Evolutionary conservation across 2,888 invertebrate genomes (phyloP).

Genomic region (Incurvaria masculella): DNA sequence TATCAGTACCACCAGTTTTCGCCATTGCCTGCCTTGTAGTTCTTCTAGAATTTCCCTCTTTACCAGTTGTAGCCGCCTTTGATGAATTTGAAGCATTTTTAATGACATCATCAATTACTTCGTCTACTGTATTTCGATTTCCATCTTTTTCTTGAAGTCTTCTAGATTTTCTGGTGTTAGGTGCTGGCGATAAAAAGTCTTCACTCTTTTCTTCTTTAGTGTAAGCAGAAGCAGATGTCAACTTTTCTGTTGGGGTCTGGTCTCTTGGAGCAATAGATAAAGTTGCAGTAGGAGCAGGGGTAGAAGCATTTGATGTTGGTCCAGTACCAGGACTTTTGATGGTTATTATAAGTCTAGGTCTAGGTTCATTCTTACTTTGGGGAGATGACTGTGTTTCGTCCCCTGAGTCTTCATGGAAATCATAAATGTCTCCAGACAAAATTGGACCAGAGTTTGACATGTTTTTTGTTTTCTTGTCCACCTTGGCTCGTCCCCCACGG

Average conservation of each 20-base stretch:
- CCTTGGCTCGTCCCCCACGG: slow-evolving; percentile 49
- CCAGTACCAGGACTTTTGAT: slow-evolving; percentile 68
- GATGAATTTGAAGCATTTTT: slow-evolving; percentile 54
- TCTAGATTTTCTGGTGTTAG: slow-evolving; percentile 77
- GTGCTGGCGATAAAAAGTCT: slow-evolving; percentile 61
- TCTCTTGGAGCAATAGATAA: slow-evolving; percentile 40
- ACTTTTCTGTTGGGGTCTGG: slow-evolving; percentile 32
- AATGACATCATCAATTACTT: slow-evolving; percentile 86
- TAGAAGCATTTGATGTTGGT: slow-evolving; percentile 23
- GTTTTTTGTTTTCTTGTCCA: slow-evolving; percentile 50
- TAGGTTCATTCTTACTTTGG: slow-evolving; percentile 45
- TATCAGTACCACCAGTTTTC: slow-evolving; percentile 28
- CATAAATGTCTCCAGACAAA: slow-evolving; percentile 76
- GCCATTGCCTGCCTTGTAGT: slow-evolving; percentile 53
- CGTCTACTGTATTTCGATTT: slow-evolving; percentile 75
- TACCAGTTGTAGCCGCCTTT: slow-evolving; percentile 27
- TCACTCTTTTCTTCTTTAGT: slow-evolving; percentile 51
- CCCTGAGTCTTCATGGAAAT: slow-evolving; percentile 87
- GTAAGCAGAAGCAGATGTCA: slow-evolving; percentile 15
- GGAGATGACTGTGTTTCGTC: slow-evolving; percentile 61
- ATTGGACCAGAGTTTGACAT: slow-evolving; percentile 50
- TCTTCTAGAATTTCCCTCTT: slow-evolving; percentile 43
- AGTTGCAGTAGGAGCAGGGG: slow-evolving; percentile 38
- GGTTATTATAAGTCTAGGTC: slow-evolving; percentile 76
- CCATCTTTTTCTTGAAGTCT: slow-evolving; percentile 76